Percentiles rank a stretch among this genome's conserved stretches.
phyloP scores from a whole-genome alignment of 1,140 invertebrate species.

The Diorhabda carinulata region DNA sequence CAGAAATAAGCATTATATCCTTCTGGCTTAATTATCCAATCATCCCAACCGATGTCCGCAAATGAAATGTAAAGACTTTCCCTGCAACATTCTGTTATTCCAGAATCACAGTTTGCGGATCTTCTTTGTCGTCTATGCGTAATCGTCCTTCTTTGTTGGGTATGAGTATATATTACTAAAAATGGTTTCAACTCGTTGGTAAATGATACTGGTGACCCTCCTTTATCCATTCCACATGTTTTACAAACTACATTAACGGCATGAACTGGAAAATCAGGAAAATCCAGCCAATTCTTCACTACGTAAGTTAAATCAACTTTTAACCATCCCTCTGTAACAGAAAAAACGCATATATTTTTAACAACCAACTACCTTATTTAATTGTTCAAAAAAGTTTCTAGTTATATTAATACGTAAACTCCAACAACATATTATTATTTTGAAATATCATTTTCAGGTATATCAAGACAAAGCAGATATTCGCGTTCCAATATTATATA shows the following conservation, averaged over 20 bases:
- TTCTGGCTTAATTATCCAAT: conserved; percentile 78
- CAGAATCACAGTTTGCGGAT: conserved; percentile 64
- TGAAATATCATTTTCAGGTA: too few relatives aligned
- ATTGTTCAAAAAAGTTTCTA: neutral
- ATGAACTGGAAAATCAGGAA: conserved; percentile 57
- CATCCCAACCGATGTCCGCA: conserved; percentile 78
- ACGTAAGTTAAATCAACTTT: conserved; percentile 70
- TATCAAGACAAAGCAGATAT: too few relatives aligned
- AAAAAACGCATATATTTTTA: neutral
- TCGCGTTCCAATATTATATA: too few relatives aligned
- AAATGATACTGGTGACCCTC: conserved; percentile 58
- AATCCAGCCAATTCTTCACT: conserved; percentile 68
- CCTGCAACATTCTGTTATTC: conserved; percentile 73
- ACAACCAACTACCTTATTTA: neutral
- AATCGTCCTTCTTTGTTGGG: conserved; percentile 48
- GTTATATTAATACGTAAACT: too few relatives aligned
- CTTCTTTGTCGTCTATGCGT: conserved; percentile 57
- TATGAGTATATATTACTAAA: conserved; percentile 67
- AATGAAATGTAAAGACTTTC: conserved; percentile 80
- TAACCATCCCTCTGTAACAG: conserved; percentile 70
- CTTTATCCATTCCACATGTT: conserved; percentile 65
- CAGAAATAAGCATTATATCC: conserved; percentile 84
- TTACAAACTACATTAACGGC: conserved; percentile 71
- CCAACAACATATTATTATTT: too few relatives aligned
- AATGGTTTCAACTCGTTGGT: conserved; percentile 65